Evolutionary conservation across 2,797 vertebrate species (phyloP).

Genomic region (Sphenopsis melanotis): DNA sequence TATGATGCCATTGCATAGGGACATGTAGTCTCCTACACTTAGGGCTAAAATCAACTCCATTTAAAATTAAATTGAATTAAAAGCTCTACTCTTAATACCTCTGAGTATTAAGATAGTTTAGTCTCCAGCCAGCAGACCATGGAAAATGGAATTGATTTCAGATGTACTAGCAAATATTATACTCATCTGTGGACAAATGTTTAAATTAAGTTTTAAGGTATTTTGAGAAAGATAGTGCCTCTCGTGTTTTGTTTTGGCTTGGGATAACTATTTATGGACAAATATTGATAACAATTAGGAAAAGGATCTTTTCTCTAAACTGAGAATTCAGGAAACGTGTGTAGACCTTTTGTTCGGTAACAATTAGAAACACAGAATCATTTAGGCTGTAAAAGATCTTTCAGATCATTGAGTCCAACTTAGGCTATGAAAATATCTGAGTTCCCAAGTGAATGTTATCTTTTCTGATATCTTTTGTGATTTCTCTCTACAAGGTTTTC

Average conservation of each 20-base stretch:
- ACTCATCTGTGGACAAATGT: neutral
- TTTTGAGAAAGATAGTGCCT: neutral
- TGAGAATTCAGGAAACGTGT: neutral
- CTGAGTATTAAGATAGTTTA: slow-evolving; percentile 42
- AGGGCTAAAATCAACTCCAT: slow-evolving; percentile 50
- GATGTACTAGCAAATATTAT: neutral
- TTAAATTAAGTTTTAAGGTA: neutral
- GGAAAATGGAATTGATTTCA: neutral
- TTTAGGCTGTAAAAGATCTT: neutral
- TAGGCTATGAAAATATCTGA: neutral
- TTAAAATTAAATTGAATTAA: neutral
- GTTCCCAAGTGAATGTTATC: neutral
- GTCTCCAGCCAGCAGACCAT: slow-evolving; percentile 7
- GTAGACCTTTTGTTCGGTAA: neutral
- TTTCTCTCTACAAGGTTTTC: neutral
- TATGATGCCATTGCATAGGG: neutral
- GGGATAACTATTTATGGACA: neutral
- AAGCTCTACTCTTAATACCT: slow-evolving; percentile 40
- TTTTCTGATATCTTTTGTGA: neutral
- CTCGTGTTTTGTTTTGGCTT: neutral
- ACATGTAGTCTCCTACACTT: neutral
- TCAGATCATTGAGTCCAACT: no score
- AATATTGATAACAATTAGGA: neutral
- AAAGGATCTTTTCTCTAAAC: neutral
- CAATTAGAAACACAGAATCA: neutral